These are phyloP conservation scores for Macrotis lagotis DNA, from an alignment of 2,113 vertebrate genomes.

Conservation along the genomic window DNA sequence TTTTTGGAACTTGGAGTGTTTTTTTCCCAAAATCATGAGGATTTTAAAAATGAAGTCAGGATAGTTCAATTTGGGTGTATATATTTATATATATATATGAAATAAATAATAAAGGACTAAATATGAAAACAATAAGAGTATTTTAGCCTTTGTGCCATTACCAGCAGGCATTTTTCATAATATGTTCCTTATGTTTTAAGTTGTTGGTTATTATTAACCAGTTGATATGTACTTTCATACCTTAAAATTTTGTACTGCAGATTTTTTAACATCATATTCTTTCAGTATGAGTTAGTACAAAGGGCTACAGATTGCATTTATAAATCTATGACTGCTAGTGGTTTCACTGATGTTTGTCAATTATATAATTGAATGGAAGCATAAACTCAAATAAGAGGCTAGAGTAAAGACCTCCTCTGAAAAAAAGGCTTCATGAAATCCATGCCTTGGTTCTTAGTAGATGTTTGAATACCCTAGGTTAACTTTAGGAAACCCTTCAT, in stretches of 20 bases:
- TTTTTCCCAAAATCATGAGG: slow-evolving; percentile 21
- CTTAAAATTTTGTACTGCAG: slow-evolving; percentile 10
- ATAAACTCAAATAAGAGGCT: background rate
- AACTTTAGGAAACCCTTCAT: too few relatives aligned
- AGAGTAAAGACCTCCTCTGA: background rate
- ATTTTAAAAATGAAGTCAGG: slow-evolving; percentile 31
- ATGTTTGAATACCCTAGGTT: fast-evolving
- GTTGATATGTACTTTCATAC: slow-evolving; percentile 14
- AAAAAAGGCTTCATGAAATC: background rate
- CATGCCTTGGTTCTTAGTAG: background rate
- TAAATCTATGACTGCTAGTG: background rate
- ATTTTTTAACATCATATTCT: slow-evolving; percentile 39
- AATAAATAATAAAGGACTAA: slow-evolving; percentile 25
- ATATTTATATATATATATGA: slow-evolving; percentile 7
- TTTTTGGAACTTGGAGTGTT: slow-evolving; percentile 6
- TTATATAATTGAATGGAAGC: background rate
- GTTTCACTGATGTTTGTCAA: background rate
- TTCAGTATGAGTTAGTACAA: background rate
- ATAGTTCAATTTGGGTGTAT: slow-evolving; percentile 10
- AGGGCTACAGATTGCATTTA: background rate
- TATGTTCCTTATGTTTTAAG: slow-evolving; percentile 28
- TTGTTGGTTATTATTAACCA: slow-evolving; percentile 37
- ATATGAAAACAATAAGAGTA: slow-evolving; percentile 20
- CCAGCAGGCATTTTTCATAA: background rate
- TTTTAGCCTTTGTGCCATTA: slow-evolving; percentile 1